Conservation (phyloP, 2,113 vertebrate species). For the Hypanus sabinus region DNA sequence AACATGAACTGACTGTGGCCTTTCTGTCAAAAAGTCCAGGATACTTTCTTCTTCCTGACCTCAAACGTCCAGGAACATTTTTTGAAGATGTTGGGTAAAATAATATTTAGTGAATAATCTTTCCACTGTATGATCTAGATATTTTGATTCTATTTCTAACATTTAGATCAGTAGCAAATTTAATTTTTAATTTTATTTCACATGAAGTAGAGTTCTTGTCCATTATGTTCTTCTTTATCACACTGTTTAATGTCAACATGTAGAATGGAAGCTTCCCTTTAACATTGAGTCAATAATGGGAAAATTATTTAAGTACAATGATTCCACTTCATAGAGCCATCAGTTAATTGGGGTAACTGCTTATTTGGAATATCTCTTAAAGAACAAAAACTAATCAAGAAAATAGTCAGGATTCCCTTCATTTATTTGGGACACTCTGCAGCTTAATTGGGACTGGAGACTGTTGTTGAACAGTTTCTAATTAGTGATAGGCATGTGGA, state of each 20-base stretch:
- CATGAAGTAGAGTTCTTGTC: background rate
- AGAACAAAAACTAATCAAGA: too few species aligned
- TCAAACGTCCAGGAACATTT: background rate
- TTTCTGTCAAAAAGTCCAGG: too few species aligned
- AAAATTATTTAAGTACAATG: background rate
- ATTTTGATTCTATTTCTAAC: background rate
- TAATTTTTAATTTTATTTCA: background rate
- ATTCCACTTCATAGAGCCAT: too few species aligned
- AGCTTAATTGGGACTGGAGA: too few species aligned
- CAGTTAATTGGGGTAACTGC: too few species aligned
- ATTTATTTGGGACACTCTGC: too few species aligned
- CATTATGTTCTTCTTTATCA: background rate
- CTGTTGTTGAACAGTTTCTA: too few species aligned
- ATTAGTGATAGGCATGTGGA: too few species aligned
- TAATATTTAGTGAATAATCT: background rate
- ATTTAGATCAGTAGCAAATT: background rate
- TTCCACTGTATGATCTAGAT: background rate
- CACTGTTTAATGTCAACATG: background rate
- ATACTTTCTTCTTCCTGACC: background rate
- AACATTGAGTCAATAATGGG: background rate
- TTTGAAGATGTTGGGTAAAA: background rate
- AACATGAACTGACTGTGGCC: too few species aligned
- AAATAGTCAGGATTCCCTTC: too few species aligned
- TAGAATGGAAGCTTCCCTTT: background rate
- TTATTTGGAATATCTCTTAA: too few species aligned